Conservation (phyloP, 2,888 invertebrate species). For the Drosophila recens region DNA sequence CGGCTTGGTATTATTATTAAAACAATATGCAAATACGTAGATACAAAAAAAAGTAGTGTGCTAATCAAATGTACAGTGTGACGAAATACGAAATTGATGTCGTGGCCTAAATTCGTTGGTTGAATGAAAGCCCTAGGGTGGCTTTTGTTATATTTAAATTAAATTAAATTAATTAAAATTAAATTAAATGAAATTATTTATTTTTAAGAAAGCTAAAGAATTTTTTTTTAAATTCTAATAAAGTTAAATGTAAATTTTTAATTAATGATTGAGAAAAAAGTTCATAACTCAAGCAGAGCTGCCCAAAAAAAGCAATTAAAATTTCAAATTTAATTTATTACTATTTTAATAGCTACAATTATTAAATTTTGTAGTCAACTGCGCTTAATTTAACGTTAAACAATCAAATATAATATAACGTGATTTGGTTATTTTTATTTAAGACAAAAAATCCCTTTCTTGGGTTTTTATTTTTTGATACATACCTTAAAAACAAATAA, state of each 20-base stretch:
- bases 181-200: background rate
- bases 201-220: background rate
- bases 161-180: no score
- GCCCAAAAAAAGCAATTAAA: no score
- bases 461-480: no score
- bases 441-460: no score
- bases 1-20: conserved; percentile 58
- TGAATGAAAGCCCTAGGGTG: conserved; percentile 15
- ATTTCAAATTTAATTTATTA: no score
- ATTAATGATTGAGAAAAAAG: background rate
- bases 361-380: no score
- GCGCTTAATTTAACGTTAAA: no score
- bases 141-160: background rate
- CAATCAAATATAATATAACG: no score
- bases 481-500: no score
- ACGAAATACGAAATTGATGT: conserved; percentile 64
- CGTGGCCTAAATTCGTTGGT: conserved; percentile 68
- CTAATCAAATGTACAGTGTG: conserved; percentile 41
- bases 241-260: background rate
- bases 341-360: no score
- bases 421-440: no score
- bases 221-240: background rate
- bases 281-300: no score
- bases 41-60: background rate
- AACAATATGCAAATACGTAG: conserved; percentile 25